A percentile compares a stretch with the other conserved stretches of the same genome.
Conservation (phyloP, 2,113 vertebrate genomes). For the Labeo catla region DNA sequence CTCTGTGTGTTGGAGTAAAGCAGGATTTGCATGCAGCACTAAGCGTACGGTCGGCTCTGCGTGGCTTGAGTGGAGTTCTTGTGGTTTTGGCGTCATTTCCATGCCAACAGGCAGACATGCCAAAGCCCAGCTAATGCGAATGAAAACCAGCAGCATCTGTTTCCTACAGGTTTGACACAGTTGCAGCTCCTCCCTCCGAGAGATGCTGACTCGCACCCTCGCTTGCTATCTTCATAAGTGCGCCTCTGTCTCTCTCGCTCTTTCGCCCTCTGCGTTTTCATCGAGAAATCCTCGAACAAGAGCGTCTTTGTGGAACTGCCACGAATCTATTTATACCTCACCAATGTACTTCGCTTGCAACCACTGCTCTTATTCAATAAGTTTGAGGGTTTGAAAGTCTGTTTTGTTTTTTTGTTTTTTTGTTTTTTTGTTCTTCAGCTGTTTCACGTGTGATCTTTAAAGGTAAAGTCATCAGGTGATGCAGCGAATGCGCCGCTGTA, state of each 20-base stretch:
- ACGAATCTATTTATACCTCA: conserved; percentile 48
- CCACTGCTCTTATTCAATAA: conserved; percentile 27
- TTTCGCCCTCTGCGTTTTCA: conserved; percentile 17
- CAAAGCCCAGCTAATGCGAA: conserved; percentile 59
- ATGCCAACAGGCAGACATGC: conserved; percentile 43
- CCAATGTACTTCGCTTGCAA: conserved; percentile 30
- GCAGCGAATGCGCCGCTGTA: not conserved
- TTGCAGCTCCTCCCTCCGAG: conserved; percentile 19
- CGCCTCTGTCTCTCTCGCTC: conserved; percentile 8
- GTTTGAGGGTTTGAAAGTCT: not conserved
- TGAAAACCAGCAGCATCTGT: conserved; percentile 64
- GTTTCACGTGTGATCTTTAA: not conserved
- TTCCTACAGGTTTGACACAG: conserved; percentile 53
- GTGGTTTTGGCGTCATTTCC: conserved; percentile 7
- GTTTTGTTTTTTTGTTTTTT: conserved; percentile 14
- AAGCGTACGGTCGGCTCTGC: not conserved
- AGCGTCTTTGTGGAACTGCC: conserved; percentile 53
- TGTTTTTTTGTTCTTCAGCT: conserved; percentile 11
- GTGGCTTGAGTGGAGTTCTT: conserved; percentile 13
- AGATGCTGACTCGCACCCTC: conserved; percentile 50
- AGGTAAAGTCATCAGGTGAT: conserved; percentile 11
- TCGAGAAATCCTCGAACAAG: conserved; percentile 50
- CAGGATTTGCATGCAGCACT: conserved; percentile 27
- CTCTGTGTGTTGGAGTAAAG: not conserved
- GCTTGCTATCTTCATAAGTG: not conserved